Base-by-base conservation (phyloP, 2,113 vertebrate species). In the Anguilla japonica region DNA sequence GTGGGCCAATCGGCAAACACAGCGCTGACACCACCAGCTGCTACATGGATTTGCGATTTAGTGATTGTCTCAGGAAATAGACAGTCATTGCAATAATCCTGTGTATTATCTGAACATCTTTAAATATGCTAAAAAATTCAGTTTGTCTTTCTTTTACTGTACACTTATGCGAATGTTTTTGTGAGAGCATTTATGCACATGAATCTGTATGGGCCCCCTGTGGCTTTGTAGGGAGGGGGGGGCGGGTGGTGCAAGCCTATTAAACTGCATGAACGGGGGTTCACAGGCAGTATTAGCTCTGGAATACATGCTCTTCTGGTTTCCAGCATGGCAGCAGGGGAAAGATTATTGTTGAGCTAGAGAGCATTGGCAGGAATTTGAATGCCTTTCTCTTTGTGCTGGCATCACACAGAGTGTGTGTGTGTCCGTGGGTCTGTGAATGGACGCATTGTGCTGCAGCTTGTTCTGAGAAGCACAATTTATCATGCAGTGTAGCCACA, bases 401-500 rank as follows among this genome's bases (percentile, higher is more conserved):
- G 22, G 20, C 26, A 75, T 75, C 29, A 2, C 13, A 34, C 20
- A 34, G 26, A 20, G 2, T 75, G 71, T 75, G n/a, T 75, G 67
- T 34, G n/a, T 75, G 67, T 75, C 1, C 34, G 67, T 75, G 67
- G 13, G n/a, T 34, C 5, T 29, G 71, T 75, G 71, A 29, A 13
- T 34, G n/a, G 5, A 26, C 71, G 11, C 71, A 34, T 34, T 75
- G 22, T 67, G 22, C 22, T 26, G 40, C 5, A 41, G 29, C 75
- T 57, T 63, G 41, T 53, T 80, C 43, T 85, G 75, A 56, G 75
- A 56, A 39, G 79, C 71, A 22, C 46, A 39, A 39, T 53, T 85
- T 85, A 71, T 9, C 11, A 15, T 34, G 15, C 29, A 29, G 34
- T 26, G 11, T 41, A 84, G 2, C 22, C 3, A 20, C 34, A 57